Percentiles rank a stretch among this genome's conserved stretches.
phyloP scores from a whole-genome alignment of 1,140 invertebrate species.

The Pseudomyrmex flavicornis region DNA sequence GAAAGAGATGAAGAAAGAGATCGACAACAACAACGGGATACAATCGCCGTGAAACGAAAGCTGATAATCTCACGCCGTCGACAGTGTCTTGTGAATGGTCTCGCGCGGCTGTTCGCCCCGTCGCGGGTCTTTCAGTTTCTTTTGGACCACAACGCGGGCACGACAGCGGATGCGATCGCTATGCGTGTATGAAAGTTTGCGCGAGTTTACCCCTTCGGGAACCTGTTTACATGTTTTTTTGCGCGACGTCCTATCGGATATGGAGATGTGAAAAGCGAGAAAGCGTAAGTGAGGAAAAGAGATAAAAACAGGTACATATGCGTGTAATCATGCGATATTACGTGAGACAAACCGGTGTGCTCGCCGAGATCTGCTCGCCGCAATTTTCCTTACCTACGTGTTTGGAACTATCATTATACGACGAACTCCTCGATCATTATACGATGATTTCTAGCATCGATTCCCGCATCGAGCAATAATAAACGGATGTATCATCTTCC shows the following conservation, averaged over 20 bases:
- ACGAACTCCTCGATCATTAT: background rate
- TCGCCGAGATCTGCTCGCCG: too few species aligned
- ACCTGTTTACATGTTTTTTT: too few species aligned
- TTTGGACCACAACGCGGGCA: slow-evolving; percentile 75
- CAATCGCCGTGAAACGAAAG: background rate
- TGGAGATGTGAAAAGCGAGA: background rate
- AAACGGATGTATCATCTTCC: too few species aligned
- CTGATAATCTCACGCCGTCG: background rate
- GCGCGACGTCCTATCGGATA: slow-evolving; percentile 19
- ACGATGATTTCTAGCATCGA: too few species aligned
- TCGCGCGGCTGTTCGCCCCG: background rate
- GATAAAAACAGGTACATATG: background rate
- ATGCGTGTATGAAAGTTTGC: slow-evolving; percentile 73
- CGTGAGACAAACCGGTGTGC: background rate
- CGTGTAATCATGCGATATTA: background rate
- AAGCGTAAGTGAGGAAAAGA: background rate
- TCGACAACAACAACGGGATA: background rate
- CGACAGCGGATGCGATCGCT: slow-evolving; percentile 61
- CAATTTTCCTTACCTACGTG: background rate
- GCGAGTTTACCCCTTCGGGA: slow-evolving; percentile 31
- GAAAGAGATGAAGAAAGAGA: background rate
- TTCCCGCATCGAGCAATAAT: too few species aligned
- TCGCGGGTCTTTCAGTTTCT: slow-evolving; percentile 79
- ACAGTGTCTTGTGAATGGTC: background rate
- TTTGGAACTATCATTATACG: background rate